Evolutionary conservation across 2,888 invertebrate genomes (phyloP), one percentile per base, ranked within the genome.

Genomic region (Nemoura dubitans): DNA sequence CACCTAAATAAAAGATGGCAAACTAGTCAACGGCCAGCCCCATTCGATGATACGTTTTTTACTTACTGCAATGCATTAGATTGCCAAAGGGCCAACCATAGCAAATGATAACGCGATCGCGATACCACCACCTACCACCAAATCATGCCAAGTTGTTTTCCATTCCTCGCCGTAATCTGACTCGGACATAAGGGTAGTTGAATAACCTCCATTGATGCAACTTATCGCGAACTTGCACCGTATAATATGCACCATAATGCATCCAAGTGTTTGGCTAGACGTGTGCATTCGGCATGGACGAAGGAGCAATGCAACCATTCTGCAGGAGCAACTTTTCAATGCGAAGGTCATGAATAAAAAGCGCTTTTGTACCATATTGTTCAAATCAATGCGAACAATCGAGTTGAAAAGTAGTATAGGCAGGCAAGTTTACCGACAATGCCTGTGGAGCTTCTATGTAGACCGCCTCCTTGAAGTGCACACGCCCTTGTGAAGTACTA

Each of bases 241-340:
- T 21, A 59, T 59, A 59, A 59, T 59, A 21, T 59, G 59, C 59
- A 59, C 14, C 6, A 2, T 59, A 21, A 59, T 59, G 59, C 59
- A 59, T 21, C 14, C 59, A 21, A 59, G 59, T 59, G 59, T 16
- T 59, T 14, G 59, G 21, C 59, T 59, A 59, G 59, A 21, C 59
- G 10, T 59, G 21, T 59, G 59, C 59, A 59, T 59, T 59, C 3
- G 59, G 21, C 59, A 59, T 59, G 59, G 59, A 3, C 36, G 3
- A 3, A 36, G 36, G 36, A 36, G 36, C 59, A 59, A 59, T 59
- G 59, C 59, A 21, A 59, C 21, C 21, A 10, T 59, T 59, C 59
- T 59, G 59, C 59, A 59, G 21, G 59, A 59, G 59, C 59, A 59
- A 59, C 59, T 59, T 59, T 59, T 59, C 59, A 59, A 59, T 59